Conservation (phyloP, 2,797 vertebrate species). For the Pyrocephalus nanus region DNA sequence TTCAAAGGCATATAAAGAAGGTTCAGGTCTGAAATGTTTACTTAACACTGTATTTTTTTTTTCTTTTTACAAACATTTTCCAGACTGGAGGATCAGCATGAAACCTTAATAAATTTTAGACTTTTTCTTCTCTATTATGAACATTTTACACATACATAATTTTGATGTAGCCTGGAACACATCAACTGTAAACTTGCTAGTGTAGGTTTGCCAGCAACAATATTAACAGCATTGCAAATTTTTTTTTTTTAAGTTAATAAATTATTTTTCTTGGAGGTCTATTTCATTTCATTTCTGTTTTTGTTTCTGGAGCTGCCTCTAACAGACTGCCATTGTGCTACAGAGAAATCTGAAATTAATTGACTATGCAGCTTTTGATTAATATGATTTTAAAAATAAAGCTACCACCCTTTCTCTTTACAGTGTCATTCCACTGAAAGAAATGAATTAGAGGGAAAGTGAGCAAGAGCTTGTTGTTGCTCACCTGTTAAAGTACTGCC, state of each 20-base stretch:
- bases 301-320: slow-evolving; percentile 15
- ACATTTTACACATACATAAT: slow-evolving; percentile 37
- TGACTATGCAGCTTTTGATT: slow-evolving; percentile 6
- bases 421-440: not conserved
- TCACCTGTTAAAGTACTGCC: not conserved
- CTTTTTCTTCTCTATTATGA: slow-evolving; percentile 50
- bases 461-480: not conserved
- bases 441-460: not conserved
- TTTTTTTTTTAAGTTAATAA: slow-evolving; percentile 14
- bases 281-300: slow-evolving; percentile 7
- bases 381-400: not conserved
- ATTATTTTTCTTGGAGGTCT: slow-evolving; percentile 24
- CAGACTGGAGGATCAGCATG: slow-evolving; percentile 66
- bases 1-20: slow-evolving; percentile 81
- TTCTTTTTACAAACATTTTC: slow-evolving; percentile 75
- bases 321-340: not conserved
- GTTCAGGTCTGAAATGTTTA: slow-evolving; percentile 79
- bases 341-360: not conserved
- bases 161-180: slow-evolving; percentile 41
- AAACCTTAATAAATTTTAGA: slow-evolving; percentile 70
- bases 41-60: slow-evolving; percentile 69
- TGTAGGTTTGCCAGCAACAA: slow-evolving; percentile 5
- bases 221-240: slow-evolving; percentile 38
- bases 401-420: not conserved
- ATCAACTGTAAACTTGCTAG: slow-evolving; percentile 38